Evolutionary conservation across 2,797 vertebrate genomes (phyloP).

Genomic region (Notolepis coatsorum): DNA sequence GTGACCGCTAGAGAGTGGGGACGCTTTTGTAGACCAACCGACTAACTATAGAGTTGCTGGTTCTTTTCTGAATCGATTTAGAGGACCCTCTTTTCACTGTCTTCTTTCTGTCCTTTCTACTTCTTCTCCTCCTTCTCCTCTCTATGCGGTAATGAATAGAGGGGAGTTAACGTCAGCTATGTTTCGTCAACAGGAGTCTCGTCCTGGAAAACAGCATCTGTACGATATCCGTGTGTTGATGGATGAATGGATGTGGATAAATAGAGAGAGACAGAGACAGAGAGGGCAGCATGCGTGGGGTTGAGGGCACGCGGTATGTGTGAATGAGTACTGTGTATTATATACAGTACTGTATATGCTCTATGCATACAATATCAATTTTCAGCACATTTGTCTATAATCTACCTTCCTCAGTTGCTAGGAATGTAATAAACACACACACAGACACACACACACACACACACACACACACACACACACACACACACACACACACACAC

Average conservation of each 20-base stretch:
- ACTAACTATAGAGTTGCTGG: not conserved
- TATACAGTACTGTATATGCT: not conserved
- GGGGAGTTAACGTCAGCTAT: too few species aligned
- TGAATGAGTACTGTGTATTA: too few species aligned
- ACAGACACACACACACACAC: constrained; percentile 12
- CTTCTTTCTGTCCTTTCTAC: not conserved
- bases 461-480: not conserved
- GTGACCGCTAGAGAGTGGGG: too few species aligned
- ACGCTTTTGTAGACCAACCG: too few species aligned
- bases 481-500: not conserved
- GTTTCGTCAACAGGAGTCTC: too few species aligned
- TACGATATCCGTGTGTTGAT: constrained; percentile 20
- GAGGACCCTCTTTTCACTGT: too few species aligned
- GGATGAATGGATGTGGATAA: not conserved
- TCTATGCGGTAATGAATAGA: constrained; percentile 13
- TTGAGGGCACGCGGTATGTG: too few species aligned
- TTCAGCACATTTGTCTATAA: constrained; percentile 14
- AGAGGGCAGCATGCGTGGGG: not conserved
- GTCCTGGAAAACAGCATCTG: too few species aligned
- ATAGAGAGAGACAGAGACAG: not conserved
- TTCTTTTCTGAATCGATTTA: not conserved
- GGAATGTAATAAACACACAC: constrained; percentile 30
- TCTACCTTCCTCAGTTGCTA: not conserved
- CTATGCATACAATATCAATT: constrained; percentile 32
- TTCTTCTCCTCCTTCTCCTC: not conserved